Percentiles rank a stretch among this genome's conserved stretches.
phyloP scores from a whole-genome alignment of 2,113 vertebrate genomes.

The Megalops atlanticus region DNA sequence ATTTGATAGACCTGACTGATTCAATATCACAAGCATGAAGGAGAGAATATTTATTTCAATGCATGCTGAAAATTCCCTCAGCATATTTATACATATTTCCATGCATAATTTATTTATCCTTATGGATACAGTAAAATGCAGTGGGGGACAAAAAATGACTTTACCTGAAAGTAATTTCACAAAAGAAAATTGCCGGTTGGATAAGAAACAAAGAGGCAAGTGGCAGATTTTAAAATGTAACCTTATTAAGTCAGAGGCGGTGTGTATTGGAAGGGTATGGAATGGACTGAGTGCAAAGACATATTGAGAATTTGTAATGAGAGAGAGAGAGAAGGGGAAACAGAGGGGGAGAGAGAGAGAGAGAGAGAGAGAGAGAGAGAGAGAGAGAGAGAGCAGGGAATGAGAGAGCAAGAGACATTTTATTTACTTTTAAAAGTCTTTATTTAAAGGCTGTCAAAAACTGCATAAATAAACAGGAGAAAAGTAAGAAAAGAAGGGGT shows the following conservation, averaged over 20 bases:
- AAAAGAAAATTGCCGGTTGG: slow-evolving; percentile 9
- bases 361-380: slow-evolving; percentile 1
- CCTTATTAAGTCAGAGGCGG: slow-evolving; percentile 20
- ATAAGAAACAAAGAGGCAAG: slow-evolving; percentile 15
- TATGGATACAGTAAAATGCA: slow-evolving; percentile 38
- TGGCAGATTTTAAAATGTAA: not conserved
- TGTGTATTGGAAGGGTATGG: slow-evolving; percentile 37
- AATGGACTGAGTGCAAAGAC: slow-evolving; percentile 44
- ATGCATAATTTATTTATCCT: slow-evolving; percentile 55
- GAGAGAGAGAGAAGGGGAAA: slow-evolving; percentile 36
- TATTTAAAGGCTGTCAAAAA: no score
- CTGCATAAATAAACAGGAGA: no score
- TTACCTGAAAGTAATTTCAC: slow-evolving; percentile 45
- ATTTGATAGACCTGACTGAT: not conserved
- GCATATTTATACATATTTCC: slow-evolving; percentile 27
- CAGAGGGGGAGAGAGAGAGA: not conserved
- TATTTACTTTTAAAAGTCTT: no score
- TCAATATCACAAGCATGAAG: slow-evolving; percentile 13
- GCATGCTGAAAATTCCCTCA: not conserved
- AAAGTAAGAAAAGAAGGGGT: no score
- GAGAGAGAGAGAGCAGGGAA: not conserved
- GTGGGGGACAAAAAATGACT: slow-evolving; percentile 44
- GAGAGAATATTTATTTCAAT: not conserved
- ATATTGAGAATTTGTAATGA: slow-evolving; percentile 52
- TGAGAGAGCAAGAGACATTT: no score